phyloP scores from a whole-genome alignment of 1,140 invertebrate genomes.

The Planococcus citri region DNA sequence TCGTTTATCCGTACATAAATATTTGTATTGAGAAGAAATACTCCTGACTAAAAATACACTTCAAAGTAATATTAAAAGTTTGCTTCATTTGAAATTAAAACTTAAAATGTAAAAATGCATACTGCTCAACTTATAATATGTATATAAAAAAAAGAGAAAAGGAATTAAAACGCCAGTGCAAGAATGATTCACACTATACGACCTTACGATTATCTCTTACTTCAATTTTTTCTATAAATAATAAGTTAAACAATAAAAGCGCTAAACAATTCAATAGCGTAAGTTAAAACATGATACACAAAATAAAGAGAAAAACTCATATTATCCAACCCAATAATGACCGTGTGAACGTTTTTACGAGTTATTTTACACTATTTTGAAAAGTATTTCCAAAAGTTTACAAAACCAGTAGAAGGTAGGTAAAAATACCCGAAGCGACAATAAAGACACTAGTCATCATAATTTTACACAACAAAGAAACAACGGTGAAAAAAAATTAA shows the following conservation, averaged over 20 bases:
- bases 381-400: no score
- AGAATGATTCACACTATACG: slow-evolving; percentile 12
- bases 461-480: background rate
- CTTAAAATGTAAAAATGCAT: slow-evolving; percentile 15
- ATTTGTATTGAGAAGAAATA: slow-evolving; percentile 16
- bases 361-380: background rate
- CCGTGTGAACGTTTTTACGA: slow-evolving; percentile 4
- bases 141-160: background rate
- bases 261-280: background rate
- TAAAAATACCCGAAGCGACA: background rate
- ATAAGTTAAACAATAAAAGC: slow-evolving; percentile 8
- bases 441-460: background rate
- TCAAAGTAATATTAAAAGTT: slow-evolving; percentile 4
- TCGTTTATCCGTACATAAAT: slow-evolving; percentile 9
- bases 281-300: slow-evolving; percentile 7
- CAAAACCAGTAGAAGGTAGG: no score
- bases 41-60: slow-evolving; percentile 1
- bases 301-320: background rate
- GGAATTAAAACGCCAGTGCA: slow-evolving; percentile 13
- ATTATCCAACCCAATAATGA: background rate
- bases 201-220: background rate
- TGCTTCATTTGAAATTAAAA: slow-evolving; percentile 7
- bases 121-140: slow-evolving; percentile 11
- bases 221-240: slow-evolving; percentile 3
- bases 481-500: slow-evolving; percentile 1